Conservation (phyloP, 37 sponge, comb jelly and placozoan genomes). For the Amphimedon queenslandica region DNA sequence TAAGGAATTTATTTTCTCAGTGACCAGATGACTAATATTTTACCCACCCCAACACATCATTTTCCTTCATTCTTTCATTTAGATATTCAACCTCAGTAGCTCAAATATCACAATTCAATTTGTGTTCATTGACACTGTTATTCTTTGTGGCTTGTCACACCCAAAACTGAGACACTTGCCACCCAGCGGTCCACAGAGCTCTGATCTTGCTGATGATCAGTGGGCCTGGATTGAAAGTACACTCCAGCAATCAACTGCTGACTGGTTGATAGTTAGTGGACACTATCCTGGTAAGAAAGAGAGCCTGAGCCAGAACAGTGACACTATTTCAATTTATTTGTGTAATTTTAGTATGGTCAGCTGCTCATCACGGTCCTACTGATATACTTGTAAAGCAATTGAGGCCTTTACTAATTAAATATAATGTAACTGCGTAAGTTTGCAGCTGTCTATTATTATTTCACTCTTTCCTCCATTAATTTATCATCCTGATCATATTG, state of each 20-base stretch:
- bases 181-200: constrained; percentile 46
- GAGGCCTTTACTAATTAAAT: constrained; percentile 58
- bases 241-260: constrained; percentile 41
- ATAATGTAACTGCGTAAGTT: constrained; percentile 58
- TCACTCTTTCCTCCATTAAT: too few species aligned
- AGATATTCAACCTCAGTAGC: background rate
- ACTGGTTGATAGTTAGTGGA: constrained; percentile 76
- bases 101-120: constrained; percentile 49
- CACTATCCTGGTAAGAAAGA: constrained; percentile 80
- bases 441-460: too few species aligned
- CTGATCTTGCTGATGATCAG: constrained; percentile 42
- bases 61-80: background rate
- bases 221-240: constrained; percentile 81
- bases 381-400: constrained; percentile 45
- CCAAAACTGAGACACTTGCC: constrained; percentile 33
- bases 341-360: constrained; percentile 71
- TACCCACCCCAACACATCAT: background rate
- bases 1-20: too few species aligned
- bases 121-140: constrained; percentile 84
- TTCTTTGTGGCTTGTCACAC: constrained; percentile 75
- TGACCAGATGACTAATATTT: too few species aligned
- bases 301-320: background rate
- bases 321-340: background rate
- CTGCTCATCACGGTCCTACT: constrained; percentile 84
- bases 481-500: too few species aligned